Base-by-base conservation (phyloP, 2,888 invertebrate species). In the Eupeodes luniger region DNA sequence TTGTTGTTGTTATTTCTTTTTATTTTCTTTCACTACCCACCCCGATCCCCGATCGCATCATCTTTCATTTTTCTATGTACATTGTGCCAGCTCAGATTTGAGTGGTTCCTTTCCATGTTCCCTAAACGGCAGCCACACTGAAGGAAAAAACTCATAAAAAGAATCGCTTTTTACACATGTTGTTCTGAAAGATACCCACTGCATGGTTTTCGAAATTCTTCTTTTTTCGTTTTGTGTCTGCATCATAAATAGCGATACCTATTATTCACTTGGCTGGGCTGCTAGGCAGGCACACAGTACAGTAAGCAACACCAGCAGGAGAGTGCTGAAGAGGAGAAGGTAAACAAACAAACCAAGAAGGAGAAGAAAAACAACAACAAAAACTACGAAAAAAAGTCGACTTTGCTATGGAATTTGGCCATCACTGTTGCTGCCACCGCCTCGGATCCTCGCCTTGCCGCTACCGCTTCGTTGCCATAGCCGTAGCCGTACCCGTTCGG, bases 161-260 rank as follows among this genome's bases (percentile, higher is more conserved):
- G 80, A 85, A 85, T 81, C 81, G 61, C 84, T 88, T 88, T 85
- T 88, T 88, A 88, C 88, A 88, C 88, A 88, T 88, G 88, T 88
- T 88, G 88, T 88, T 88, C 81, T 66, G 64, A 78, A 75, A 88
- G 78, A 88, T 85, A 85, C 81, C 84, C 83, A 77, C 76, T 87
- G 83, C 84, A 84, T 81, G 80, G 83, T 87, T 76, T 27, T 27
- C 27, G 27, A 27, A 27, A 3, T 27, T 27, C 2, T 27, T 83
- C 84, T 62, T 62, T 49, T 47, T 47, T 72, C 81, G 85, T 88
- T 88, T 81, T 88, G 81, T 88, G 88, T 85, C 85, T 88, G 88
- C 81, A 75, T 81, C 85, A 78, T 81, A 88, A 85, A 85, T 85
- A 88, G 88, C 84, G 81, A 85, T 88, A 88, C 85, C 85, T 78